Percentiles rank a stretch among this genome's conserved stretches.
These are phyloP conservation scores for Synchiropus splendidus DNA, from an alignment of 2,113 vertebrate species.

Conservation along the genomic window DNA sequence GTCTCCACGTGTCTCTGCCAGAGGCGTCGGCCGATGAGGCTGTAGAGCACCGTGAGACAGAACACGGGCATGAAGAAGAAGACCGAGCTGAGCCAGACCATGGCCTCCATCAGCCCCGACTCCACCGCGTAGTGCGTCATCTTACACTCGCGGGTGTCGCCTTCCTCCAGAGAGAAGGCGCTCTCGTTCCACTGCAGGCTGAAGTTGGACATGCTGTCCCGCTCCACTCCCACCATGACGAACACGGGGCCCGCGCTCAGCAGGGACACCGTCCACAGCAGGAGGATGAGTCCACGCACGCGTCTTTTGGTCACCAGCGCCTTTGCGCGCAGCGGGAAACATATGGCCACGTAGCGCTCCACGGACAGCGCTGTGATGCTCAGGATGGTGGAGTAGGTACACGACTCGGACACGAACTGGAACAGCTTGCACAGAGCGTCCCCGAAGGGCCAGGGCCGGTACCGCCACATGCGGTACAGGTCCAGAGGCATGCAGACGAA, in stretches of 20 bases:
- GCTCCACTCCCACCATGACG: constrained; percentile 87
- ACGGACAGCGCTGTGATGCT: constrained; percentile 92
- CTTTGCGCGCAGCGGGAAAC: constrained; percentile 89
- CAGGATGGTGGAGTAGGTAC: constrained; percentile 93
- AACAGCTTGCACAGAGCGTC: constrained; percentile 91
- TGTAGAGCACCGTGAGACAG: constrained; percentile 90
- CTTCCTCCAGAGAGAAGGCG: constrained; percentile 46
- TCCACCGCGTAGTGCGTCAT: constrained; percentile 86
- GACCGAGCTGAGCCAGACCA: constrained; percentile 91
- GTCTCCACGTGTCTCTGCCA: constrained; percentile 78
- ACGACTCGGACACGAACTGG: constrained; percentile 91
- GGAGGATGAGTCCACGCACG: constrained; percentile 80
- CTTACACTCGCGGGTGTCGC: constrained; percentile 86
- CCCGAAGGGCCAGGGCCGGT: constrained; percentile 89
- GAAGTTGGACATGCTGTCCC: constrained; percentile 33
- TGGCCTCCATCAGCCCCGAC: constrained; percentile 85
- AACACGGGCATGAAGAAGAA: constrained; percentile 96
- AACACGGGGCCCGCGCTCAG: constrained; percentile 88
- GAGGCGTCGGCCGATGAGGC: constrained; percentile 88
- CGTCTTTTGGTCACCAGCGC: constrained; percentile 85
- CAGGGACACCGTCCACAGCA: constrained; percentile 86
- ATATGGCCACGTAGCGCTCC: constrained; percentile 92
- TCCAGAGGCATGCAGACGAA: constrained; percentile 95
- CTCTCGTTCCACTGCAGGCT: constrained; percentile 49
- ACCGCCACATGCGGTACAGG: constrained; percentile 90